These are phyloP conservation scores for Holothuria glaberrima DNA, from an alignment of 35 echinoderm and acorn worm genomes.

Conservation along the genomic window DNA sequence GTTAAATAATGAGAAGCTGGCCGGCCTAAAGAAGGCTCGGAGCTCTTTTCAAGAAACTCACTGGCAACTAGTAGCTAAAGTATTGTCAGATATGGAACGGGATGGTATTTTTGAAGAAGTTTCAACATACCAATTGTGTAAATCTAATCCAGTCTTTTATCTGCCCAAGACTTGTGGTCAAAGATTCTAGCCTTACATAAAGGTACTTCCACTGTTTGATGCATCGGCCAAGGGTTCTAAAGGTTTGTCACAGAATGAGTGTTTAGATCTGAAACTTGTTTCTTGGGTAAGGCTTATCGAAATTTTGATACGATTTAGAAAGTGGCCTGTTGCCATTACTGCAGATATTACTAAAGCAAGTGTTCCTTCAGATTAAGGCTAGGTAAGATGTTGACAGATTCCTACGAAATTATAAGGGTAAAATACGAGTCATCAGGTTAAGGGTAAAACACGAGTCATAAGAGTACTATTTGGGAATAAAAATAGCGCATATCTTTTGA, in stretches of 20 bases:
- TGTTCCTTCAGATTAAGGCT: neutral
- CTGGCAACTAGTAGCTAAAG: neutral
- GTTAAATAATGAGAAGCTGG: constrained; percentile 6
- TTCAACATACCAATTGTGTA: neutral
- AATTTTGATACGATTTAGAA: constrained; percentile 4
- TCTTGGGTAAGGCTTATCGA: neutral
- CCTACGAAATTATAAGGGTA: neutral
- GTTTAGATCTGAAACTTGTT: neutral
- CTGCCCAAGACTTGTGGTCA: constrained; percentile 46
- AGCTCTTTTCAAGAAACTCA: neutral
- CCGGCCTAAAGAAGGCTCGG: neutral
- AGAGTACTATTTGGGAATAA: neutral
- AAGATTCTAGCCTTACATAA: neutral
- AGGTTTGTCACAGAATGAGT: neutral
- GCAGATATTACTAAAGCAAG: neutral
- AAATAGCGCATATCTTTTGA: neutral
- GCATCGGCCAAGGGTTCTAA: neutral
- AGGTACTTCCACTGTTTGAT: neutral
- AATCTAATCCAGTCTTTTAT: neutral
- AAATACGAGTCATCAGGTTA: neutral
- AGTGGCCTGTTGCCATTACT: neutral
- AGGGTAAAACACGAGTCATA: neutral
- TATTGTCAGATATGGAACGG: too few relatives aligned
- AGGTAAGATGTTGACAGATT: neutral
- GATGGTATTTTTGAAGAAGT: constrained; percentile 23